These are phyloP conservation scores for Coenonympha glycerion DNA, from an alignment of 2,888 invertebrate genomes.

Conservation along the genomic window DNA sequence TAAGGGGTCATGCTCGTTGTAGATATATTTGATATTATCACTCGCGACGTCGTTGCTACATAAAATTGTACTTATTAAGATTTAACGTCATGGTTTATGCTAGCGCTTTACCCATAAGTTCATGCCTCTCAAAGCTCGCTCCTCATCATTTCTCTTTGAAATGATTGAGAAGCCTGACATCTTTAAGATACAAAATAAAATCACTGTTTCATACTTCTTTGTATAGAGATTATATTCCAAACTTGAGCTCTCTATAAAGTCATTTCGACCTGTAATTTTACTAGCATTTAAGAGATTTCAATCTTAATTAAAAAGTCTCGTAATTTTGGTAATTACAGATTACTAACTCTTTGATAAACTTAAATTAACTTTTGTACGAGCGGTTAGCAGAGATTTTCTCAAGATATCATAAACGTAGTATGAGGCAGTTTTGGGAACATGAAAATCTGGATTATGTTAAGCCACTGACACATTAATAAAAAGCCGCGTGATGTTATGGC, in stretches of 20 bases:
- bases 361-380: not conserved
- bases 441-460: not conserved
- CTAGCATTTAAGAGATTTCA: slow-evolving; percentile 37
- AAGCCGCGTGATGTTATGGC: no score
- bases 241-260: slow-evolving; percentile 1
- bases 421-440: not conserved
- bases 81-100: no score
- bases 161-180: not conserved
- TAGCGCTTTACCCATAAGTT: no score
- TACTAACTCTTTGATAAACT: slow-evolving; percentile 15
- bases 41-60: no score
- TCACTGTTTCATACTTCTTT: slow-evolving; percentile 17
- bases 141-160: not conserved
- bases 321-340: slow-evolving; percentile 40
- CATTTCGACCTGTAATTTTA: slow-evolving; percentile 25
- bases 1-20: no score
- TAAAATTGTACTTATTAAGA: no score
- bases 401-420: not conserved
- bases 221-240: slow-evolving; percentile 20
- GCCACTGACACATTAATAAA: no score
- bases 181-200: not conserved
- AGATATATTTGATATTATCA: no score
- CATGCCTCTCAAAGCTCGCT: not conserved
- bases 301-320: slow-evolving; percentile 43
- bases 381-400: not conserved